A percentile compares a stretch with the other conserved stretches of the same genome.
phyloP scores from a whole-genome alignment of 1,140 invertebrate species.

The Heterodera schachtii region DNA sequence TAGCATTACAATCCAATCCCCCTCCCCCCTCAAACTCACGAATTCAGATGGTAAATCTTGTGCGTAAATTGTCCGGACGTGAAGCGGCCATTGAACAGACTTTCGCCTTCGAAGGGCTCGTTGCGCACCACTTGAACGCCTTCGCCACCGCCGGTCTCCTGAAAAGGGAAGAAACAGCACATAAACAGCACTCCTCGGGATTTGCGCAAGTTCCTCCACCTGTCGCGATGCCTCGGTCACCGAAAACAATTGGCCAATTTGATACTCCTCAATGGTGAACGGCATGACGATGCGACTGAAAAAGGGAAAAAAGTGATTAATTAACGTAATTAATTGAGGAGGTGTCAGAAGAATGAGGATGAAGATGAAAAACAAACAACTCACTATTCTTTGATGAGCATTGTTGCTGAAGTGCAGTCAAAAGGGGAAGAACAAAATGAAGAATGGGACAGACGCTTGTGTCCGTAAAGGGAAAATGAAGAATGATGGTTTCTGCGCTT shows the following conservation, averaged over 20 bases:
- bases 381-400: too few relatives aligned
- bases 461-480: too few relatives aligned
- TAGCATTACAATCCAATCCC: too few relatives aligned
- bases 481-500: too few relatives aligned
- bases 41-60: conserved; percentile 98
- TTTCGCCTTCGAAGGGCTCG: conserved; percentile 86
- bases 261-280: too few relatives aligned
- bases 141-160: conserved; percentile 96
- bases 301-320: not conserved
- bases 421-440: too few relatives aligned
- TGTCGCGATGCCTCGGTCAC: conserved; percentile 27
- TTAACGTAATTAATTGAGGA: too few relatives aligned
- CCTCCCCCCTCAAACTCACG: conserved; percentile 64
- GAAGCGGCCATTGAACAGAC: conserved; percentile 85
- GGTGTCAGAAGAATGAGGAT: too few relatives aligned
- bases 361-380: too few relatives aligned
- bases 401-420: too few relatives aligned
- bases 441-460: too few relatives aligned
- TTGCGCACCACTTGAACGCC: conserved; percentile 96
- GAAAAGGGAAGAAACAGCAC: not conserved
- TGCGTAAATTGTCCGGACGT: conserved; percentile 96
- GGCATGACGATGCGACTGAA: conserved; percentile 53
- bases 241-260: too few relatives aligned
- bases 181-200: not conserved
- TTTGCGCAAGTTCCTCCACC: conserved; percentile 15